Evolutionary conservation across 2,888 invertebrate species (phyloP), one percentile per base, ranked within the genome.

Genomic region (Mimumesa dahlbomi): DNA sequence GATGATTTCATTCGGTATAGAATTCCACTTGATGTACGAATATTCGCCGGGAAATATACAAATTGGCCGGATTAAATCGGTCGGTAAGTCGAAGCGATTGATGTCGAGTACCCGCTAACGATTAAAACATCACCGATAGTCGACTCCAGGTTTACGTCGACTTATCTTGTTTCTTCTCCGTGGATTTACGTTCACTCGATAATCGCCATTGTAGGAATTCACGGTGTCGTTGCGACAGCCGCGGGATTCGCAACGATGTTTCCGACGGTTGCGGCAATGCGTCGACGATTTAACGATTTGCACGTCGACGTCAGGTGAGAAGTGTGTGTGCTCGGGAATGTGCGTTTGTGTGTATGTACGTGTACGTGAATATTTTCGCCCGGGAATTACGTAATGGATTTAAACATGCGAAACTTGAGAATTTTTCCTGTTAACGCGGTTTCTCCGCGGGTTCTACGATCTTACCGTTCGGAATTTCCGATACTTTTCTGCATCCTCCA

Each of bases 381-480:
- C 11, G 31, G 7, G 31, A 61, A 40, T 40, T 22, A 38, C n/a
- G 38, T 5, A 52, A 61, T 14, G n/a, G 31, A 38, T n/a, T 59
- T 50, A 46, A 22, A n/a, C n/a, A n/a, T 11, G 16, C 21, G 21
- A 11, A 11, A 18, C 5, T 16, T n/a, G n/a, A 13, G 16, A 59
- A 65, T 52, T 19, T 13, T 50, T 19, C 36, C 14, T 13, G 9
- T 22, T 25, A 19, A n/a, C n/a, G n/a, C n/a, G n/a, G n/a, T 52
- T 46, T 14, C 22, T 11, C 2, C 5, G 0, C 5, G 31, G n/a
- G n/a, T n/a, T n/a, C n/a, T n/a, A n/a, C n/a, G 18, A 25, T 22
- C 36, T 46, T n/a, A 14, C 19, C 5, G 7, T 21, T 7, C n/a
- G 25, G 25, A 25, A 25, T 25, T 7, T 5, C 25, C 7, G 3